Conservation (phyloP, 2,113 vertebrate species). For the Coracopsis vasa region DNA sequence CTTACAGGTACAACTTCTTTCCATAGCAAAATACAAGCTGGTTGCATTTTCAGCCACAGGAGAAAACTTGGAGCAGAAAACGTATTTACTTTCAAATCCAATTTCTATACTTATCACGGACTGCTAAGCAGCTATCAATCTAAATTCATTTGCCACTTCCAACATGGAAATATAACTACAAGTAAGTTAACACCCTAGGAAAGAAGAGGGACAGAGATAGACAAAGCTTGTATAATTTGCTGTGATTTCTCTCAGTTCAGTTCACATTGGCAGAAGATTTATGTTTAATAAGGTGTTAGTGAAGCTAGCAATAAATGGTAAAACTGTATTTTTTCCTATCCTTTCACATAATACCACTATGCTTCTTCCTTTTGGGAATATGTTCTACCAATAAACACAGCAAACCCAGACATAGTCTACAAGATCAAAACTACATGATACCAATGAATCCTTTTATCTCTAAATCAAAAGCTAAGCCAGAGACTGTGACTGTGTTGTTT, state of each 20-base stretch:
- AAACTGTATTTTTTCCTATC: background rate
- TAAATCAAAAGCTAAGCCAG: background rate
- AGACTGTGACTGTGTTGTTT: background rate
- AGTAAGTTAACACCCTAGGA: background rate
- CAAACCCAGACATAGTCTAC: background rate
- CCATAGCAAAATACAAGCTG: background rate
- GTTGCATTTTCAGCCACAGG: background rate
- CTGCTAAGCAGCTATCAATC: background rate
- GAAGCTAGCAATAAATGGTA: background rate
- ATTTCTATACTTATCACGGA: background rate
- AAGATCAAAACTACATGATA: background rate
- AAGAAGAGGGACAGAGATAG: background rate
- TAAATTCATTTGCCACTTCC: background rate
- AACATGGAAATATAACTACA: background rate
- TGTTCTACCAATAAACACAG: background rate
- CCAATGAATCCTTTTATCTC: background rate
- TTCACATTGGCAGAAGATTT: background rate
- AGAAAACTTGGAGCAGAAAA: background rate
- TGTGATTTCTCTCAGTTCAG: background rate
- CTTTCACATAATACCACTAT: background rate
- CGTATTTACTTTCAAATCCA: background rate
- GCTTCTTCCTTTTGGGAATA: background rate
- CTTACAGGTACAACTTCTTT: background rate
- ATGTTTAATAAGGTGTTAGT: background rate
- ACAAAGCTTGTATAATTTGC: background rate